Base-by-base conservation (phyloP, 2,888 invertebrate species). In the Eupsilia transversa region DNA sequence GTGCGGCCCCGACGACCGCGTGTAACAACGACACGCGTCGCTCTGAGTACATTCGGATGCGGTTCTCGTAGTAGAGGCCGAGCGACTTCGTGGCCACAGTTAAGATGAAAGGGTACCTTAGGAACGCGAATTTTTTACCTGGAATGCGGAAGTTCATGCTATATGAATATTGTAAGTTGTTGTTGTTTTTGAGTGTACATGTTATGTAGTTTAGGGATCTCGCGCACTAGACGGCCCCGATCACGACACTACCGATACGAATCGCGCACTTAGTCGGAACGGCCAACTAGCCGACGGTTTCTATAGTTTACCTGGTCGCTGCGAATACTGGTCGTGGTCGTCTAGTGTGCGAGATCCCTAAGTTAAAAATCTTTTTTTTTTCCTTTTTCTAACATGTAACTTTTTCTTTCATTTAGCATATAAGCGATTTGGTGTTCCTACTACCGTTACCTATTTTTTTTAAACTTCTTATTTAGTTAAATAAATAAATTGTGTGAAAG, bases 11-110 rank as follows among this genome's bases (percentile, higher is more conserved):
- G 70, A 98, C 97, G 60, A 98, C 97, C 30, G 98, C 98, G 90
- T 99, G 98, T 86, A 99, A 96, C 87, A 99, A 96, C 89, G 99
- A 98, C 91, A 98, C 97, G 85, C 99, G 97, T 66, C 99, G 96
- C 94, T 99, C 99, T 80, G 98, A 98, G 94, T 98, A 98, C 99
- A 99, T 99, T 72, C 99, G 97, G 93, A 99, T 98, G 74, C 99
- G 97, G 94, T 99, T 99, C 95, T 99, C 99, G 92, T 98, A 99
- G 95, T 99, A 99, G 82, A 99, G 96, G 0, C 98, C 99, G 86
- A 98, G 97, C 5, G 98, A 98, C 96, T 99, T 99, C 12, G 98
- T 99, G 17, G 99, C 98, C 20, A 99, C 98, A 46, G 98, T 99
- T 81, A 99, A 95, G 84, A 99, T 98, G 94, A 99, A 99, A 61